A percentile compares a stretch with the other conserved stretches of the same genome.
Conservation (phyloP, 1,140 invertebrate species). For the Musca domestica region DNA sequence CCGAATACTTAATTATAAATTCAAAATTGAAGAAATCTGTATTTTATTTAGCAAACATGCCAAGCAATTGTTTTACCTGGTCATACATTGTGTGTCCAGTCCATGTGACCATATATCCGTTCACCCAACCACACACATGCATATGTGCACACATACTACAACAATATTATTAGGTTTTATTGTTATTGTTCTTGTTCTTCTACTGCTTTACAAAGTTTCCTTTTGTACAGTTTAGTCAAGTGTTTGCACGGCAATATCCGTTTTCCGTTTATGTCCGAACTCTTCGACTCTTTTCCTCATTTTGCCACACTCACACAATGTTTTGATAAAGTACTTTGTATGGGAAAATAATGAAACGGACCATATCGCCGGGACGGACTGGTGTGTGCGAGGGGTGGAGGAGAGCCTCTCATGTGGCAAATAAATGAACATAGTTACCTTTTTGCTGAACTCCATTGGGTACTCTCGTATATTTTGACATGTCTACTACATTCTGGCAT, state of each 20-base stretch:
- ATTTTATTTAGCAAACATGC: no score
- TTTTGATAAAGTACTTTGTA: conserved; percentile 8
- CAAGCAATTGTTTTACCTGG: no score
- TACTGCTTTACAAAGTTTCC: no score
- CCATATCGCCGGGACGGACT: background rate
- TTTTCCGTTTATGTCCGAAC: conserved; percentile 11
- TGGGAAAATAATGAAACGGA: background rate
- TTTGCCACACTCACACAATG: background rate
- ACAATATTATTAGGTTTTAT: no score
- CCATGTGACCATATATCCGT: no score
- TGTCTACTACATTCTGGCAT: background rate
- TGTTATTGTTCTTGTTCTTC: no score
- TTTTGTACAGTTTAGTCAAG: conserved; percentile 10
- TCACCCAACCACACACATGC: no score
- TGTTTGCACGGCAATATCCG: conserved; percentile 16
- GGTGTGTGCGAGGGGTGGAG: background rate
- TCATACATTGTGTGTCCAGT: no score
- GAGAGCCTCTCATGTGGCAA: background rate
- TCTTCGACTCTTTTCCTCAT: background rate
- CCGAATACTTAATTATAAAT: no score
- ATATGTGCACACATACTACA: no score
- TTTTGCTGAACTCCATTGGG: no score
- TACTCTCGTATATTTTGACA: background rate
- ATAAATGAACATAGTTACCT: background rate
- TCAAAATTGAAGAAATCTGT: no score